Evolutionary conservation across 2,113 vertebrate genomes (phyloP).

Genomic region (Amazona vittata): DNA sequence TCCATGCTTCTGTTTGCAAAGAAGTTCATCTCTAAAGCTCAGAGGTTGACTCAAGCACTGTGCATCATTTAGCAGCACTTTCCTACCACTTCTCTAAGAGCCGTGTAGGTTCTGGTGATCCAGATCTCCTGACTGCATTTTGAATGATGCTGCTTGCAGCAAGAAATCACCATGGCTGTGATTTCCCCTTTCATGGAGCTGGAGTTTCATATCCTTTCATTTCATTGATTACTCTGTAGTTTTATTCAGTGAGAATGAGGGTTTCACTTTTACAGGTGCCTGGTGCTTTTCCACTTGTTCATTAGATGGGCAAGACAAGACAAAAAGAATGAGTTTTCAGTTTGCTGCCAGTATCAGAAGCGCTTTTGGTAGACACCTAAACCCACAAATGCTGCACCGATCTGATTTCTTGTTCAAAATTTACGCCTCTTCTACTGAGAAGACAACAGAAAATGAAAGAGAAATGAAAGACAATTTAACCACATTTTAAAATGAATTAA

Average conservation of each 20-base stretch:
- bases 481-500: neutral
- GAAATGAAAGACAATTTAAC: neutral
- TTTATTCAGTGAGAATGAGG: neutral
- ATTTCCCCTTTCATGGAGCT: neutral
- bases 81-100: neutral
- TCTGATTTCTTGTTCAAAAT: neutral
- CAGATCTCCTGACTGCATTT: neutral
- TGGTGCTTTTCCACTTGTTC: neutral
- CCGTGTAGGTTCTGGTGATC: neutral
- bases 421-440: neutral
- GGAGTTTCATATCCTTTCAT: neutral
- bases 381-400: neutral
- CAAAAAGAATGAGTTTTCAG: neutral
- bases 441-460: neutral
- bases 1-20: neutral
- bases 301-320: conserved; percentile 1
- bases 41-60: accelerated
- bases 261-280: neutral
- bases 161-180: neutral
- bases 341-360: neutral
- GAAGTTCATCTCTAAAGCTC: neutral
- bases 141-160: neutral
- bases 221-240: neutral
- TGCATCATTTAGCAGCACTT: neutral
- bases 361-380: neutral